Base-by-base conservation (phyloP, 2,888 invertebrate species). In the Liopterus haemorrhoidalis region DNA sequence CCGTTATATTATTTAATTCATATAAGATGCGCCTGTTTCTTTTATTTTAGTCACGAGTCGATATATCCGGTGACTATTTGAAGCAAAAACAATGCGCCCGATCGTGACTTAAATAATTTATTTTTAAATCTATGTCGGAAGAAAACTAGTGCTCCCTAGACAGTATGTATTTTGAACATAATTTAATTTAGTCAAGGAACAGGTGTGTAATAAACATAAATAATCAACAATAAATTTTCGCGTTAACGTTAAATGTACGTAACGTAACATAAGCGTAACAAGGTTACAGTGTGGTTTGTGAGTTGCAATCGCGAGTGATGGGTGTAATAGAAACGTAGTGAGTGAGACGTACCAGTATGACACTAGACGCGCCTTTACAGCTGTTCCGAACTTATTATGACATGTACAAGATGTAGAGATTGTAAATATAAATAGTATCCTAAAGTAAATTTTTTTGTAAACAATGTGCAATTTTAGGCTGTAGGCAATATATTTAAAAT, bases 391-490 rank as follows among this genome's bases (percentile, higher is more conserved):
- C 32, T 39, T 39, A 39, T 45, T 45, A 45, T 45, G 45, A 45
- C 45, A 57, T 59, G 57, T 54, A 55, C 47, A n/a, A n/a, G n/a
- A n/a, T n/a, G n/a, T n/a, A 49, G 49, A 54, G 57, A 51, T 50
- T 55, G 49, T 51, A 54, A 49, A 51, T 45, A 49, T 38, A 30
- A 39, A 51, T 41, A 51, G 51, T 54, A 52, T 54, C 48, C 50
- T 43, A 41, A 48, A 49, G 41, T 50, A 50, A 52, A 45, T 44
- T 41, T 41, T 51, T 46, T 49, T 46, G 49, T 41, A 52, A 56
- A 52, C 38, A 49, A 54, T 56, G 52, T 53, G 55, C 53, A 52
- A 46, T 53, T 55, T 44, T 52, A 43, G 33, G 41, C 41, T 19
- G 28, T 45, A 43, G 31, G 37, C 35, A 33, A 38, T n/a, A n/a